Evolutionary conservation across 2,888 invertebrate genomes (phyloP), one percentile per base, ranked within the genome.

Genomic region (Flabesymbios commensalis): DNA sequence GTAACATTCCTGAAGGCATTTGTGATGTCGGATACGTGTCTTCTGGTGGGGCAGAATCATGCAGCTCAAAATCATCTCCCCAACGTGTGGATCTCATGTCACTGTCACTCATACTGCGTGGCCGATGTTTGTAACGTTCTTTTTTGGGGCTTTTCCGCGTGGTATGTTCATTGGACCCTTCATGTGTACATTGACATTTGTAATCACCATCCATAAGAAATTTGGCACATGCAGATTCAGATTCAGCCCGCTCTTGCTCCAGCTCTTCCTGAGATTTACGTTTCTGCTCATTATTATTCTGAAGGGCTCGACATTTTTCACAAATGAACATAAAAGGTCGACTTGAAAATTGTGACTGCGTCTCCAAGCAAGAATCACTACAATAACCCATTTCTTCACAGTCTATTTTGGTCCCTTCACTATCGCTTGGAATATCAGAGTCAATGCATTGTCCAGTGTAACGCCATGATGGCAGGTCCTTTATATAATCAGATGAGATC

Each of bases 401-500:
- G 5, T 29, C 29, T 41, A 19, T 24, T 43, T 32, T 49, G 19
- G 59, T 10, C 24, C 57, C 41, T n/a, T 70, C 67, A 1, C 47
- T 47, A 48, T 70, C 68, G 39, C 68, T 70, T 22, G 65, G 59
- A 7, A 65, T 43, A 28, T 64, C 65, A 1, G 64, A 64, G 31
- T 64, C 64, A 10, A 61, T 47, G 29, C 58, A 32, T 7, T 47
- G 56, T 3, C 67, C 66, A 1, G 36, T 53, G 56, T 77, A 81
- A 36, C 74, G 75, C 85, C 85, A 86, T 2, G 83, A 76, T 2
- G 85, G 85, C 24, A 86, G 74, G 48, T 83, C 75, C 54, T 83
- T 81, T 28, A 86, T 80, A 67, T 86, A 86, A 55, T 85, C 84
- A 32, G 72, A 74, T 1, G 83, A 78, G 51, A 83, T 77, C 29